Evolutionary conservation across 2,888 invertebrate species (phyloP), one percentile per base, ranked within the genome.

Genomic region (Ernsta delagoae): DNA sequence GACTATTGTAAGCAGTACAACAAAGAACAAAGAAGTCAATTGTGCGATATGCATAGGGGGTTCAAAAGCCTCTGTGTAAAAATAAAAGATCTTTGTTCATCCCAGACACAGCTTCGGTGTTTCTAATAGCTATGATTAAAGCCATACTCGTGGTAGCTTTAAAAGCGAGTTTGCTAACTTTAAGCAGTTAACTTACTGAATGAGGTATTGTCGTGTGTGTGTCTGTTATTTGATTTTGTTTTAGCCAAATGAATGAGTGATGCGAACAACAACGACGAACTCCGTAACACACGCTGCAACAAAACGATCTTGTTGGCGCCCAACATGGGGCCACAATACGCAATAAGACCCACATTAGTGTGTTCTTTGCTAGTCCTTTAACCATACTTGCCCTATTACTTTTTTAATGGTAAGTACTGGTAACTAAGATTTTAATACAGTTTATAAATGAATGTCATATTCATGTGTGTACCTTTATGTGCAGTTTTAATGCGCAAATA

Each of bases 61-160:
- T 43, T 43, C 64, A 64, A 50, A 59, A 48, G 59, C 65, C 59
- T 64, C 59, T 66, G 7, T n/a, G 65, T 34, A 56, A 66, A 59
- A 53, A 31, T 31, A 31, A 31, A 31, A 31, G 39, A 31, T 41
- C 53, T 66, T 66, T 66, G 53, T 66, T 66, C 50, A 43, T 66
- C n/a, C 16, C 39, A 65, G 53, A 53, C 24, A 39, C 59, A 59
- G 53, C 45, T 12, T 56, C 34, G 59, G 24, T 39, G 53, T 53
- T 48, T 53, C 41, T 39, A 41, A 39, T 53, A 41, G 59, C 31
- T 53, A 41, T 53, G 66, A 66, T 66, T 41, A 60, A 60, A 65
- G 45, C 31, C 31, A 31, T 31, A 45, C 56, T 34, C 31, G 31
- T 63, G n/a, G n/a, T 56, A 65, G 59, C 34, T 65, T 59, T 59